Percentiles rank a stretch among this genome's conserved stretches.
Conservation (phyloP, 2,888 invertebrate genomes). For the Mimas tiliae region DNA sequence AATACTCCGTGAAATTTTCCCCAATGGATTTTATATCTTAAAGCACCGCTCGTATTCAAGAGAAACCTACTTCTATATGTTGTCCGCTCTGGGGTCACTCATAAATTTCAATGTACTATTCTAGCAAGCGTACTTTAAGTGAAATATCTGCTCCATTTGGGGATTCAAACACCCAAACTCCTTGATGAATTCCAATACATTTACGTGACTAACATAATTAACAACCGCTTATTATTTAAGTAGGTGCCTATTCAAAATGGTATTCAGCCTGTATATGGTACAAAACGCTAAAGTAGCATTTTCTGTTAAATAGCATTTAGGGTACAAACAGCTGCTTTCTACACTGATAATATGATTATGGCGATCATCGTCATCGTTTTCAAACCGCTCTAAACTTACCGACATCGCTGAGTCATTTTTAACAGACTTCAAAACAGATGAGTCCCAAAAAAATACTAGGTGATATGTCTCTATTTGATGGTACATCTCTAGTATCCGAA, state of each 20-base stretch:
- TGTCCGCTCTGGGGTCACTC: conserved; percentile 68
- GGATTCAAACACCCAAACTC: conserved; percentile 65
- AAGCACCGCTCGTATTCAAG: conserved; percentile 57
- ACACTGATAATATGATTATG: no score
- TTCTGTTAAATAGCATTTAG: no score
- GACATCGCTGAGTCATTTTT: no score
- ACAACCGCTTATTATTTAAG: conserved; percentile 23
- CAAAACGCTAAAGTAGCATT: no score
- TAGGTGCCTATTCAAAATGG: neutral
- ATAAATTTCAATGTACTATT: conserved; percentile 78
- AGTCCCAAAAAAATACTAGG: no score
- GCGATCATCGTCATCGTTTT: no score
- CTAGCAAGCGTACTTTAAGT: conserved; percentile 73
- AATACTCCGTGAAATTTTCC: conserved; percentile 42
- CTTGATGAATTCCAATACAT: conserved; percentile 71
- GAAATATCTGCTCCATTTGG: conserved; percentile 76
- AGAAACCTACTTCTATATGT: conserved; percentile 59
- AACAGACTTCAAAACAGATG: no score
- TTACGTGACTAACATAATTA: conserved; percentile 53
- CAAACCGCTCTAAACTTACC: no score
- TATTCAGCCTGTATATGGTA: no score
- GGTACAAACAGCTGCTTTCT: no score
- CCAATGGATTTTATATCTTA: conserved; percentile 63
- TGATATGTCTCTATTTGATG: no score
- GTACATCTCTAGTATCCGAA: no score